Evolutionary conservation across 2,888 invertebrate species (phyloP).

Genomic region (Meandrusa payeni): DNA sequence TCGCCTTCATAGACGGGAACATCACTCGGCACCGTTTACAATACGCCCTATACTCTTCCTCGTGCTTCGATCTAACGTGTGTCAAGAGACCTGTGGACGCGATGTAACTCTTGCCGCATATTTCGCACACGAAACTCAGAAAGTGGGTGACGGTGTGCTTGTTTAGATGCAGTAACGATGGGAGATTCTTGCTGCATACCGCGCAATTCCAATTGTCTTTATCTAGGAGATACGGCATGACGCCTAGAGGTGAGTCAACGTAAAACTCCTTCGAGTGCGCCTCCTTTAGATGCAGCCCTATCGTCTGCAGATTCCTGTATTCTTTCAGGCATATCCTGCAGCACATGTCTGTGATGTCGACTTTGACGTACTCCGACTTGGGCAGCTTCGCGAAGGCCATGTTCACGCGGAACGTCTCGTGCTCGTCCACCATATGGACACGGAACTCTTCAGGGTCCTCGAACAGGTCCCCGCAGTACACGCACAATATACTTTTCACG

Average conservation of each 20-base stretch:
- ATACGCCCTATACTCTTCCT: slow-evolving; percentile 25
- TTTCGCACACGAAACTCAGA: slow-evolving; percentile 43
- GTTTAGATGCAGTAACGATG: slow-evolving; percentile 36
- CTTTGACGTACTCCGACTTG: slow-evolving; percentile 27
- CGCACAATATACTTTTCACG: slow-evolving; percentile 37
- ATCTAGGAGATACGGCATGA: slow-evolving; percentile 39
- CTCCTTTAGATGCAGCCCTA: slow-evolving; percentile 34
- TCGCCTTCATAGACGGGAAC: slow-evolving; percentile 25
- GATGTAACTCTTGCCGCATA: slow-evolving; percentile 44
- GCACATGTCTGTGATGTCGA: slow-evolving; percentile 36
- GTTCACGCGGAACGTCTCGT: slow-evolving; percentile 29
- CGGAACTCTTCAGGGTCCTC: slow-evolving; percentile 39
- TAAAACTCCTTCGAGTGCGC: slow-evolving; percentile 33
- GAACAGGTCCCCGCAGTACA: slow-evolving; percentile 42
- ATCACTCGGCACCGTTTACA: slow-evolving; percentile 23
- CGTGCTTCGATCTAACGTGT: slow-evolving; percentile 31
- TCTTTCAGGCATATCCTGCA: slow-evolving; percentile 37
- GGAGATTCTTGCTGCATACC: slow-evolving; percentile 38
- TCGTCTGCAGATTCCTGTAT: slow-evolving; percentile 27
- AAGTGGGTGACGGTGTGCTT: slow-evolving; percentile 43
- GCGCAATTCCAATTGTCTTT: slow-evolving; percentile 36
- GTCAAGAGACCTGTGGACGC: slow-evolving; percentile 34
- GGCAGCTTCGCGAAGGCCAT: slow-evolving; percentile 34
- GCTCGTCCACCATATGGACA: slow-evolving; percentile 39
- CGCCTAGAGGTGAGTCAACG: slow-evolving; percentile 33